Percentiles rank a stretch among this genome's conserved stretches.
These are phyloP conservation scores for Oriolus oriolus DNA, from an alignment of 2,113 vertebrate species.

Conservation along the genomic window DNA sequence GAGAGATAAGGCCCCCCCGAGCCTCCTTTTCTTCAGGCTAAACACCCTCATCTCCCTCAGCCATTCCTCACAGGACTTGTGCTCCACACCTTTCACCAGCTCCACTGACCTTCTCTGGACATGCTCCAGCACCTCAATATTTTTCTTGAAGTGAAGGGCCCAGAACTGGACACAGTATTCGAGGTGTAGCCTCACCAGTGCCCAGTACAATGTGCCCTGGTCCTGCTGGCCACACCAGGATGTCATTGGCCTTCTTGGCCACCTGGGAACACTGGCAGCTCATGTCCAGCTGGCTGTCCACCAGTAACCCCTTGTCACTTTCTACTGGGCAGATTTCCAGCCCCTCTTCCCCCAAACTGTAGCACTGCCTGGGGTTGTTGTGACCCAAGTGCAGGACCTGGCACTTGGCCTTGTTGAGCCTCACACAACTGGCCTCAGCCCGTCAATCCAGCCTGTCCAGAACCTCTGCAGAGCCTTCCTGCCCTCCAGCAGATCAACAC, in stretches of 20 bases:
- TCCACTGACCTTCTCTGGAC: background rate
- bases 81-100: background rate
- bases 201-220: background rate
- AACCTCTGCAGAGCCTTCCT: background rate
- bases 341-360: background rate
- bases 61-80: rapidly evolving
- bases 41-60: background rate
- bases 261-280: background rate
- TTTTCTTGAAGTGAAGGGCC: background rate
- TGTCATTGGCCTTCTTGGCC: background rate
- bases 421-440: too few species aligned
- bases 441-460: background rate
- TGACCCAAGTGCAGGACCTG: background rate
- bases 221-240: background rate
- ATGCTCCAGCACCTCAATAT: background rate
- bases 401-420: background rate
- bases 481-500: background rate
- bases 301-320: background rate
- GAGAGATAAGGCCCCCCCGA: rapidly evolving
- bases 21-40: background rate
- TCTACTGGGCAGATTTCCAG: background rate
- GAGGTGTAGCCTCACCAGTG: background rate
- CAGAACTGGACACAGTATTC: background rate
- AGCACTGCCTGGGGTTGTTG: too few species aligned
- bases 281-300: background rate